Base-by-base conservation (phyloP, 1,140 invertebrate species). In the Lucilia cuprina region DNA sequence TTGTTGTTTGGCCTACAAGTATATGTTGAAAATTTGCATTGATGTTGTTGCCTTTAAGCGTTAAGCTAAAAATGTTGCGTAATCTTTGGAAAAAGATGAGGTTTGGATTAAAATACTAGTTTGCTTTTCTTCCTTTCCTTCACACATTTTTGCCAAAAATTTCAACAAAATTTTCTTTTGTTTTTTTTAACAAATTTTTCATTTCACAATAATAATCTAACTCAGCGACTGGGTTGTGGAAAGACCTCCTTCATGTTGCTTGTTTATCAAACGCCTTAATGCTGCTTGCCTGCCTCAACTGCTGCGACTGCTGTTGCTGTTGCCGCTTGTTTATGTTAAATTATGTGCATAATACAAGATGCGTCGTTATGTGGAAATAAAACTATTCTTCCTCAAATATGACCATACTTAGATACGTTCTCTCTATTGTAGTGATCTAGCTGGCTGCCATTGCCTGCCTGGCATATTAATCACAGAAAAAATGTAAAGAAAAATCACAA, bases 371-470 rank as follows among this genome's bases (percentile, higher is more conserved):
- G 74, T 55, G 19, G 74, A 41, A 17, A 35, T 30, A 35, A 77
- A 41, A 77, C 13, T 77, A 34, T 41, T 77, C 74, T 77, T 77
- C 74, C 74, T 77, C 74, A 77, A 77, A 77, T 30, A 30, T 77
- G 74, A 77, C 74, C 74, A 77, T 77, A 77, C 74, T 77, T 77
- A 77, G 74, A 77, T 77, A 77, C 74, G 74, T 77, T 34, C 74
- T n/a, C 74, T n/a, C n/a, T 77, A 77, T 34, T 41, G 34, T 41
- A 41, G 41, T 41, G 10, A 10, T 30, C 25, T 30, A 30, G 25
- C 25, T 30, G 25, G 25, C 25, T 41, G 41, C 41, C 7, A 5
- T 41, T 41, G 5, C 7, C 41, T 41, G 41, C 41, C 41, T 41
- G 41, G 41, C 41, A 41, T 41, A 41, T 41, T 41, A 41, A 41